Percentiles rank a stretch among this genome's conserved stretches.
Conservation (phyloP, 2,113 vertebrate species). For the Aphyosemion australe region DNA sequence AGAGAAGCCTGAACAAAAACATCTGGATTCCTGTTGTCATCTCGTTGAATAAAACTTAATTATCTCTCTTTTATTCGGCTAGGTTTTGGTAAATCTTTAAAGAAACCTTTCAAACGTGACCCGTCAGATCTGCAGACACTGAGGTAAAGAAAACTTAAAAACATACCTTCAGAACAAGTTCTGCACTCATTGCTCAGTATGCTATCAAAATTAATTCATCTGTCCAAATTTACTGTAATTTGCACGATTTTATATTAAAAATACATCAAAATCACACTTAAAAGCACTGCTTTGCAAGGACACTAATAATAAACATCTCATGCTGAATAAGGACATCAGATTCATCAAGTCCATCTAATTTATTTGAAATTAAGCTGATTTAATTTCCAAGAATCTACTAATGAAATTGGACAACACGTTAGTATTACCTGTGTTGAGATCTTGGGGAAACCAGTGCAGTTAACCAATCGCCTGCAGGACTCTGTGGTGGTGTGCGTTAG, state of each 20-base stretch:
- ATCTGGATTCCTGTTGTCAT: constrained; percentile 5
- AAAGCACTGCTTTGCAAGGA: constrained; percentile 7
- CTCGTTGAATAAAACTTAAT: background rate
- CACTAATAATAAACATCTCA: constrained; percentile 12
- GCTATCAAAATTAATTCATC: constrained; percentile 49
- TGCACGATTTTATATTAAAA: background rate
- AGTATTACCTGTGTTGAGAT: background rate
- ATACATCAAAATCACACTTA: too few species aligned
- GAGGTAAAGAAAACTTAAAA: constrained; percentile 3
- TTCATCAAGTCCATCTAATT: constrained; percentile 9
- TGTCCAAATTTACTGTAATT: background rate
- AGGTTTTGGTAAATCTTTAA: constrained; percentile 20
- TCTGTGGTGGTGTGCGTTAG: constrained; percentile 43
- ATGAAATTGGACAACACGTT: constrained; percentile 12
- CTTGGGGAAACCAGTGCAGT: constrained; percentile 10
- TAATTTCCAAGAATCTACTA: background rate
- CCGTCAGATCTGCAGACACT: constrained; percentile 29
- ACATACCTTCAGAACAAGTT: constrained; percentile 19
- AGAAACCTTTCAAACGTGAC: constrained; percentile 12
- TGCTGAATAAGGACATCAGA: background rate
- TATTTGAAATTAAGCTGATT: constrained; percentile 8
- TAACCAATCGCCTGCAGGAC: constrained; percentile 16
- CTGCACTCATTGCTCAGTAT: background rate
- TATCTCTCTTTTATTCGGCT: constrained; percentile 6
- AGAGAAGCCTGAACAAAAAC: constrained; percentile 18